Conservation (phyloP, 2,113 vertebrate genomes). For the Deroptyus accipitrinus region DNA sequence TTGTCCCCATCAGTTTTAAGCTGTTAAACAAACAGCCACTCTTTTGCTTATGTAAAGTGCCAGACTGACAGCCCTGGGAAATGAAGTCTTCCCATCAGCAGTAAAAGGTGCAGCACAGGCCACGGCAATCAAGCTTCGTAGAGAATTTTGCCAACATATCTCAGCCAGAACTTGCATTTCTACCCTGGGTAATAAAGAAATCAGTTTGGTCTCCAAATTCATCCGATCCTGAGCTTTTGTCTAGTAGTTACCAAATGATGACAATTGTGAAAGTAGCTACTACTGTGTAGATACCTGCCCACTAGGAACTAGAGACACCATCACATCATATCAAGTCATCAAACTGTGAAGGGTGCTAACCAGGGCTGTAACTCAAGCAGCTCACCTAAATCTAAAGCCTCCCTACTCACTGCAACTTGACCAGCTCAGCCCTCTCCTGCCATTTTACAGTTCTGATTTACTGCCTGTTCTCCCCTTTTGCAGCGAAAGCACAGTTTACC, state of each 20-base stretch:
- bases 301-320: conserved; percentile 16
- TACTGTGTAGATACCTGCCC: background rate
- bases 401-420: background rate
- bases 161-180: background rate
- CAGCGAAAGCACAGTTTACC: conserved; percentile 6
- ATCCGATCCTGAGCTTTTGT: background rate
- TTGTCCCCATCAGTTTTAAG: conserved; percentile 8
- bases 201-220: background rate
- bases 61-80: conserved; percentile 27
- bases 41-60: background rate
- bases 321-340: background rate
- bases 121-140: background rate
- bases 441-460: background rate
- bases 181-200: background rate
- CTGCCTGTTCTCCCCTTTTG: background rate
- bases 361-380: conserved; percentile 20
- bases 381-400: background rate
- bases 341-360: background rate
- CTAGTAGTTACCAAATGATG: background rate
- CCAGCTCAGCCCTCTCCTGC: background rate
- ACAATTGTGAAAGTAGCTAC: conserved; percentile 16
- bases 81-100: conserved; percentile 5
- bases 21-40: conserved; percentile 29
- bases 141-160: background rate
- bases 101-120: background rate